Conservation (phyloP, 2,113 vertebrate species). For the Pitta sordida region DNA sequence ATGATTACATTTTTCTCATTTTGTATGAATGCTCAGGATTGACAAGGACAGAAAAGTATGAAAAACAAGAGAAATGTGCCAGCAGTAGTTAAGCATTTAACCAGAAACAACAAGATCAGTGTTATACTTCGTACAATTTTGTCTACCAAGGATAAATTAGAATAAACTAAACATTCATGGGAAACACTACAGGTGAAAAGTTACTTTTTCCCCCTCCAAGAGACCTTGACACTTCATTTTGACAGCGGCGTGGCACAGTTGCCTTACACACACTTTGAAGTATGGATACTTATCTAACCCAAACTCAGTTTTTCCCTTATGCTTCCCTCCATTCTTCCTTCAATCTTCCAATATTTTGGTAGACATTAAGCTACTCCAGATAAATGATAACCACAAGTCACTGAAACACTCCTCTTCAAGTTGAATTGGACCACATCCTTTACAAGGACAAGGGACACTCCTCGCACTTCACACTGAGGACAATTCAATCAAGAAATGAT, state of each 20-base stretch:
- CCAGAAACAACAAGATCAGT: neutral
- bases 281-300: neutral
- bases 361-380: neutral
- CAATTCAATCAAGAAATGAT: neutral
- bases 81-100: neutral
- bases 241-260: neutral
- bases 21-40: neutral
- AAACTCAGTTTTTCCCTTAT: neutral
- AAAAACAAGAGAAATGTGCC: neutral
- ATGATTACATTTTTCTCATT: neutral
- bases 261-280: neutral
- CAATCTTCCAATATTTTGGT: neutral
- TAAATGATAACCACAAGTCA: neutral
- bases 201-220: neutral
- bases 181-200: neutral
- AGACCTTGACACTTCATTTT: neutral
- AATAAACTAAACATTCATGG: neutral
- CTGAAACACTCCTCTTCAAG: neutral
- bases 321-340: neutral
- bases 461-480: neutral
- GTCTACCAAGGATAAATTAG: neutral
- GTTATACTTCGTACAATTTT: neutral
- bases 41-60: neutral
- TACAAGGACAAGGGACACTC: neutral
- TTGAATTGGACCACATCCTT: neutral